phyloP scores from a whole-genome alignment of 2,888 invertebrate genomes.

The Trachelus troglodyta region DNA sequence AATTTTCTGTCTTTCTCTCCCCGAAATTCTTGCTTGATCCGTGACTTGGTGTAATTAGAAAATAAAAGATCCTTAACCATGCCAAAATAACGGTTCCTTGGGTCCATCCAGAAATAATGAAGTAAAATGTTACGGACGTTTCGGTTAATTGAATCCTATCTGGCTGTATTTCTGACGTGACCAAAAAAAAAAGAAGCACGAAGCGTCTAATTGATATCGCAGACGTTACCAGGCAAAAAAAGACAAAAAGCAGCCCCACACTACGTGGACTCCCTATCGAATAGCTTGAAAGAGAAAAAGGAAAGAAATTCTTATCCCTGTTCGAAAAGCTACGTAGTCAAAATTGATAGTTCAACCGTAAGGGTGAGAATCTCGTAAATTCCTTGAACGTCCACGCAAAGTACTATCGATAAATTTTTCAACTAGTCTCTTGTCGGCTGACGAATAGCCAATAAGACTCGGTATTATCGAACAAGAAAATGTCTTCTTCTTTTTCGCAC shows the following conservation, averaged over 20 bases:
- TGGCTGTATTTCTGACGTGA: background rate
- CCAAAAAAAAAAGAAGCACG: background rate
- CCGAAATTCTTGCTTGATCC: conserved; percentile 11
- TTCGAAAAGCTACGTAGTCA: background rate
- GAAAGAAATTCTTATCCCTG: background rate
- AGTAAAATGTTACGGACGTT: background rate
- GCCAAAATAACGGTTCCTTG: background rate
- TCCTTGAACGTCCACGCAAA: background rate
- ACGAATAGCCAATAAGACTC: background rate
- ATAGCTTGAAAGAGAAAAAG: background rate
- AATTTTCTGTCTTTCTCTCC: conserved; percentile 11
- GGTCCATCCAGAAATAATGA: background rate
- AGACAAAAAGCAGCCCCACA: accelerated
- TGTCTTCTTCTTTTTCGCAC: background rate
- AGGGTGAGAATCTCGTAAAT: background rate
- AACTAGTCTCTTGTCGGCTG: background rate
- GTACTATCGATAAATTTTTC: background rate
- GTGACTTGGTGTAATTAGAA: conserved; percentile 21
- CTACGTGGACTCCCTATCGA: background rate
- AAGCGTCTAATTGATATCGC: background rate
- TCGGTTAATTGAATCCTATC: background rate
- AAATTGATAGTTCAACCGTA: background rate
- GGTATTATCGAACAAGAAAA: background rate
- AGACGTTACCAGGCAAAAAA: background rate
- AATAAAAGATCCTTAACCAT: conserved; percentile 1